Conservation (phyloP, 2,888 invertebrate species). For the Peribatodes rhomboidaria region DNA sequence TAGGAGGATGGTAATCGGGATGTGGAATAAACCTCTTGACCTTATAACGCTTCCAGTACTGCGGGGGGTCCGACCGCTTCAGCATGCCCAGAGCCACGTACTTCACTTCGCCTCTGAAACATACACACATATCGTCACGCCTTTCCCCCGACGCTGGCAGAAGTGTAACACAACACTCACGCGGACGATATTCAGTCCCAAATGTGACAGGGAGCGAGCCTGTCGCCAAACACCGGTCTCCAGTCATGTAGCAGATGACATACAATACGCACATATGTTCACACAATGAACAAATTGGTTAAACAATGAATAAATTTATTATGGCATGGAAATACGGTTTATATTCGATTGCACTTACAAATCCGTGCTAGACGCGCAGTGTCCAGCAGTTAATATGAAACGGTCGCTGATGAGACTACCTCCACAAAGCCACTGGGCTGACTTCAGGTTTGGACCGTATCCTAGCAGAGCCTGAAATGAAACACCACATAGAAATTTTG, state of each 20-base stretch:
- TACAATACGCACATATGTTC: no score
- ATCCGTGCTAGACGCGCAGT: constrained; percentile 41
- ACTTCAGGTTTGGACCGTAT: constrained; percentile 26
- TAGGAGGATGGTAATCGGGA: constrained; percentile 43
- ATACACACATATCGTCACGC: no score
- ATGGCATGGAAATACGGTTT: no score
- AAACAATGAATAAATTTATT: no score
- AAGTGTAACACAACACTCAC: no score
- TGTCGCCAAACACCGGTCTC: no score
- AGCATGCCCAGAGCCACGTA: constrained; percentile 51
- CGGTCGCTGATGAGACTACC: constrained; percentile 50
- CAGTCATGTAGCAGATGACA: no score
- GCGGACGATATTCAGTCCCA: no score
- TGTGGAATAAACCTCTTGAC: constrained; percentile 42
- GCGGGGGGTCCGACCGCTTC: constrained; percentile 48
- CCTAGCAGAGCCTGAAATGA: constrained; percentile 38
- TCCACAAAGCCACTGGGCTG: constrained; percentile 44
- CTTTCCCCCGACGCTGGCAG: no score
- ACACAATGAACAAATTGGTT: no score
- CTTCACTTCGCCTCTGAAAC: constrained; percentile 49
- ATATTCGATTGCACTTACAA: constrained; percentile 5
- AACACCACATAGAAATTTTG: not conserved
- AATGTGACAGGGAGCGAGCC: no score
- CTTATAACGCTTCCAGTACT: constrained; percentile 44
- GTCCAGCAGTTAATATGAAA: constrained; percentile 52